Evolutionary conservation across 2,797 vertebrate species (phyloP), one percentile per base, ranked within the genome.

Genomic region (Leptatherina wallacei): DNA sequence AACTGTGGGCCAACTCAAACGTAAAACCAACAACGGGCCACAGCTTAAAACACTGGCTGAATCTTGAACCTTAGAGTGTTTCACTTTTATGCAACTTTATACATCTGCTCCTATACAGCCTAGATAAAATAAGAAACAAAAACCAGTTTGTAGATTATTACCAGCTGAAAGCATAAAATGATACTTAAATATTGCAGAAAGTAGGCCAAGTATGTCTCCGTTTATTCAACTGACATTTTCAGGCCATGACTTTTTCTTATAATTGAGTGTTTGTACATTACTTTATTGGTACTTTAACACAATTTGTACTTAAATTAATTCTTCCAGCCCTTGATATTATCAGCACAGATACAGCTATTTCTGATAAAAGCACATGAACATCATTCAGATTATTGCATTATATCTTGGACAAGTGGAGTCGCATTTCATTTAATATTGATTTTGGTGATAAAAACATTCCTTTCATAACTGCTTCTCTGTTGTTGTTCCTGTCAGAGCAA

Each of bases 311-410:
- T 57, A 54, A 58, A 62, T 54, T 14, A 69, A 29, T 52, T 20
- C 54, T 38, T 63, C 22, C 49, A 54, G 35, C 12, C 18, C 52
- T 61, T 32, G 72, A 47, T 56, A 24, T 33, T 24, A 62, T 56
- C 57, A 61, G 49, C 33, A 40, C 0, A 40, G 35, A 29, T 40
- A 66, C 20, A 36, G 10, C 27, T 64, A n/a, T 69, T 47, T 69
- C 44, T 69, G 44, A 77, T 47, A 24, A 81, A 74, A 22, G n/a
- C 42, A 49, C 52, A 74, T 49, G 8, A 66, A 64, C 64, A 58
- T 44, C 29, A 61, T 64, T 78, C 32, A 73, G 36, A 69, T 36
- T 40, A 64, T 49, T 60, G 47, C 18, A 64, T 75, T 69, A 70
- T 65, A 66, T 69, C 60, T 57, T n/a, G 18, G 60, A 65, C 38